Conservation (phyloP, 2,888 invertebrate species). For the Folsomia manolachei region DNA sequence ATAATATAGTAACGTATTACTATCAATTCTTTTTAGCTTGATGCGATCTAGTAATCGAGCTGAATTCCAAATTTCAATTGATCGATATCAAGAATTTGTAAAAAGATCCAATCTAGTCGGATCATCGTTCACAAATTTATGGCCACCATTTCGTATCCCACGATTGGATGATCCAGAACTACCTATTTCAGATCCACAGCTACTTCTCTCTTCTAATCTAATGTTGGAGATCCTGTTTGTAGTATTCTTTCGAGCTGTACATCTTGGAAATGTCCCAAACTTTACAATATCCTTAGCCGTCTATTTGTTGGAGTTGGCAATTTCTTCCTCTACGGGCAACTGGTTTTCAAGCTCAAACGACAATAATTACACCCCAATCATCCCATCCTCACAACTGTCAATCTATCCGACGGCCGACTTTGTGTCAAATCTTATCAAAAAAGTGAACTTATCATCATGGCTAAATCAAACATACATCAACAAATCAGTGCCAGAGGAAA, state of each 20-base stretch:
- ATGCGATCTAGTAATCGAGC: constrained; percentile 83
- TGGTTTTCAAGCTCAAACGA: neutral
- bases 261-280: constrained; percentile 29
- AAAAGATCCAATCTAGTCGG: constrained; percentile 18
- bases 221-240: constrained; percentile 29
- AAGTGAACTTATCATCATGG: neutral
- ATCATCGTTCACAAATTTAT: constrained; percentile 20
- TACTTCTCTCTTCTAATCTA: constrained; percentile 25
- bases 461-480: neutral
- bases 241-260: constrained; percentile 27
- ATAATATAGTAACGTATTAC: too few relatives aligned
- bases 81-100: constrained; percentile 62
- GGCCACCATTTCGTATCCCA: constrained; percentile 36
- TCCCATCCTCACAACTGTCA: neutral
- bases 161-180: neutral
- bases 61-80: constrained; percentile 91
- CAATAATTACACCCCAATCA: neutral
- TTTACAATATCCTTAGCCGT: constrained; percentile 28
- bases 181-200: constrained; percentile 26
- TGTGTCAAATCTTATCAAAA: neutral
- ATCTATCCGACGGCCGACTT: neutral
- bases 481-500: constrained; percentile 19
- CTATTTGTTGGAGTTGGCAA: constrained; percentile 34
- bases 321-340: neutral
- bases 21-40: too few relatives aligned